These are phyloP conservation scores for Heptranchias perlo DNA, from an alignment of 2,113 vertebrate genomes.

Conservation along the genomic window DNA sequence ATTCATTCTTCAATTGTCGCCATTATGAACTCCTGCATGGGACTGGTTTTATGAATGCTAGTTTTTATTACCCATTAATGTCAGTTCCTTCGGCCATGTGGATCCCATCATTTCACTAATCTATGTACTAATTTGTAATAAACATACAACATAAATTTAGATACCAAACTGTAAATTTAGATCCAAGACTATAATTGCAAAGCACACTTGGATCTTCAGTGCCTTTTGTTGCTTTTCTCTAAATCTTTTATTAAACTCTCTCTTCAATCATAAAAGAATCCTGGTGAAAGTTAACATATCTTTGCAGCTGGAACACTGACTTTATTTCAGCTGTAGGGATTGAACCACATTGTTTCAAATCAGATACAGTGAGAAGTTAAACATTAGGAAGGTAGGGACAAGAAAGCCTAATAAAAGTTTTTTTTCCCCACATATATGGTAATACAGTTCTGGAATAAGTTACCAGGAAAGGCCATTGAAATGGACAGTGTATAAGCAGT, in stretches of 20 bases:
- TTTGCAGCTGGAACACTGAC: neutral
- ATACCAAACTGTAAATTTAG: neutral
- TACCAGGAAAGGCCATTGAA: neutral
- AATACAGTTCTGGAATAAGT: neutral
- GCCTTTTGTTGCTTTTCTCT: neutral
- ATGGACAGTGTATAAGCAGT: neutral
- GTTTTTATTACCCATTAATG: constrained; percentile 4
- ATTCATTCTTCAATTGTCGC: neutral
- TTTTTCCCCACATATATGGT: neutral
- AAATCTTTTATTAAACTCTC: neutral
- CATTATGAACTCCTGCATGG: neutral
- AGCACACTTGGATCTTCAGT: neutral
- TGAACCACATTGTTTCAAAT: neutral
- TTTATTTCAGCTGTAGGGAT: neutral
- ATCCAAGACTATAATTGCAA: neutral
- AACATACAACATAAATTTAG: neutral
- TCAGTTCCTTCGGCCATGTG: neutral
- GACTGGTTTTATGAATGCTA: neutral
- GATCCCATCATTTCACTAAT: neutral
- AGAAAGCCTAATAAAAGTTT: neutral
- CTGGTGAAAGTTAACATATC: neutral
- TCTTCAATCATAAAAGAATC: neutral
- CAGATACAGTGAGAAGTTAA: neutral
- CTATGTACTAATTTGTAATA: neutral
- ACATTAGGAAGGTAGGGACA: too few species aligned